Evolutionary conservation across 35 echinoderm and acorn worm species (phyloP), one percentile per base, ranked within the genome.

Genomic region (Diadema setosum): DNA sequence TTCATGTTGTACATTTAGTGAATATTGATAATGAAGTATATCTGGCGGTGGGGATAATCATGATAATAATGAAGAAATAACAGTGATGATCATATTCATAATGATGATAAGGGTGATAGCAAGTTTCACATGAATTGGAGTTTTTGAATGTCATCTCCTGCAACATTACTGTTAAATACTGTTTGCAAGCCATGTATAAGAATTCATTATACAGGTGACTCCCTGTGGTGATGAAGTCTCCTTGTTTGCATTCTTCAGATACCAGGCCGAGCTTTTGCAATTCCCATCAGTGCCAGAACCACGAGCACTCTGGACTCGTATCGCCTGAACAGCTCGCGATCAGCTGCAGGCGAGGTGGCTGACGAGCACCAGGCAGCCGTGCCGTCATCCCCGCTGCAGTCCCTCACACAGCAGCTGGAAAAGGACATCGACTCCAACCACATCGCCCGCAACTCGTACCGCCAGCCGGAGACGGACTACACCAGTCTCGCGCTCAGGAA

Each of bases 251-350:
- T n/a, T n/a, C 21, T 67, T 26, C 86, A 99, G 96, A 55, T 89
- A 46, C 95, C 96, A 24, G 87, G 89, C n/a, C 70, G 90, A 87
- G 93, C 92, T 9, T 95, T 99, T 64, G 84, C 86, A 36, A 86
- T 99, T 50, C 96, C 92, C 16, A 45, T 83, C 23, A 99, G 96
- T 84, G 96, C 96, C 39, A 87, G 96, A 27, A 99, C 89, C 39
- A 92, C 65, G 17, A 99, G 96, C 42, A 95, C 96, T 35, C 70
- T 94, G 34, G 93, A 94, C 81, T 94, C 92, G 1, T 95, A 89
- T 65, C 81, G 75, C 24, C 83, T 93, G 9, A 87, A 91, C 73
- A 87, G 83, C 26, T 59, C 70, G 27, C 29, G 93, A 29, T 63
- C 75, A 7, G 14, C 40, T 39, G 73, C 73, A 39, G 40, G 73